Evolutionary conservation across 2,888 invertebrate species (phyloP).

Genomic region (Celastrina argiolus): DNA sequence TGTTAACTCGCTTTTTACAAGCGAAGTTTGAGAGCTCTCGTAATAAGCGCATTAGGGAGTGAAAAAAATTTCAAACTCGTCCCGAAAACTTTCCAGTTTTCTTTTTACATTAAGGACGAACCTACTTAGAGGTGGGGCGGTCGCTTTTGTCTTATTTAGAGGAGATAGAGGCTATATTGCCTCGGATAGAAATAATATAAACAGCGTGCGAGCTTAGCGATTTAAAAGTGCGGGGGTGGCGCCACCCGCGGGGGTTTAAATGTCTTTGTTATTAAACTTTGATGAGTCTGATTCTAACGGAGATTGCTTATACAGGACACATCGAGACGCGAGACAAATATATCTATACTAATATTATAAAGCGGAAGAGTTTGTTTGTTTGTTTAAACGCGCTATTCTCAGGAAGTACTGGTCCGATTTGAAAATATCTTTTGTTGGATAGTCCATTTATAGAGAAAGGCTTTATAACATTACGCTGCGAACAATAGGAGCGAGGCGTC

Average conservation of each 20-base stretch:
- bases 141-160: constrained; percentile 25
- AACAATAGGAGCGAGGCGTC: no score
- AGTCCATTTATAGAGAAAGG: no score
- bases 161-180: constrained; percentile 32
- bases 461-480: no score
- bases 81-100: constrained; percentile 70
- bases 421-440: no score
- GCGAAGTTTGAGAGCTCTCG: constrained; percentile 55
- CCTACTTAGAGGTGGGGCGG: constrained; percentile 72
- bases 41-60: constrained; percentile 77
- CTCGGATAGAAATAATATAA: constrained; percentile 47
- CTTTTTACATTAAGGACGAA: constrained; percentile 74
- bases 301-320: no score
- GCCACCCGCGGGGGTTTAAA: background rate
- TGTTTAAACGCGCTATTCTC: no score
- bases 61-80: constrained; percentile 62
- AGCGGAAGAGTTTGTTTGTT: no score
- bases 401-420: no score
- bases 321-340: no score
- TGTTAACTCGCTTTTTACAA: constrained; percentile 47
- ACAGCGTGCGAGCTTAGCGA: constrained; percentile 61
- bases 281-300: background rate
- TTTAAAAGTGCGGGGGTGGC: constrained; percentile 55
- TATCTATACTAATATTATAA: no score
- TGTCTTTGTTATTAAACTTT: constrained; percentile 11